These are phyloP conservation scores for Leucosticte australis DNA, from an alignment of 2,113 vertebrate genomes.

Conservation along the genomic window DNA sequence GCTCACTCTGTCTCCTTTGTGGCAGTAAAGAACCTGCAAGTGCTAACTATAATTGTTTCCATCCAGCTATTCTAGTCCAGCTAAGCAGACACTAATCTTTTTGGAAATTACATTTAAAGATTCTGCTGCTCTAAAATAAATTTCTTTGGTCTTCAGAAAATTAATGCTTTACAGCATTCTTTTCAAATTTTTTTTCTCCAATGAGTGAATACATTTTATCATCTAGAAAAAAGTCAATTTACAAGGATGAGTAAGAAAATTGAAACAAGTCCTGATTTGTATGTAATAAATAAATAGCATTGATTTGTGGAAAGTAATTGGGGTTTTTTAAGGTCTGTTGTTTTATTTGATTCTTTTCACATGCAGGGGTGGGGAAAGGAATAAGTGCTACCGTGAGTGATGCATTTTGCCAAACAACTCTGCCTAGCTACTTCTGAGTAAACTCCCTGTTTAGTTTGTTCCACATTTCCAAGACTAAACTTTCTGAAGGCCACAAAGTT, in stretches of 20 bases:
- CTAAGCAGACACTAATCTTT: background rate
- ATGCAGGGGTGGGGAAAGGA: accelerated
- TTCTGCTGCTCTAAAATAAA: background rate
- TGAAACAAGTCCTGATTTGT: background rate
- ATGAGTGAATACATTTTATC: background rate
- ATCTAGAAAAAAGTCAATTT: background rate
- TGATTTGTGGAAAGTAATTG: background rate
- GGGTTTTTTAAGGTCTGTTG: background rate
- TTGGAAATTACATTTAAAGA: background rate
- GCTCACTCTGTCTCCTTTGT: background rate
- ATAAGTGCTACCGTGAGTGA: background rate
- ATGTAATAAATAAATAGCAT: background rate
- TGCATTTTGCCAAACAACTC: background rate
- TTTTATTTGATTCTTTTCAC: background rate
- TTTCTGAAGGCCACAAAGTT: background rate
- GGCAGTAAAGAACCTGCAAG: background rate
- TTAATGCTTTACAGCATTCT: background rate
- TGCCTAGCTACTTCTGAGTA: background rate
- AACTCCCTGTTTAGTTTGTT: background rate
- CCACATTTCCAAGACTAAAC: background rate
- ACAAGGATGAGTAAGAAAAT: background rate
- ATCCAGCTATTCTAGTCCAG: background rate
- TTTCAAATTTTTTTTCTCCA: background rate
- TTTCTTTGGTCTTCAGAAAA: background rate
- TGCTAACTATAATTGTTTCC: background rate